phyloP scores from a whole-genome alignment of 2,888 invertebrate species.

The Taenaris catops region DNA sequence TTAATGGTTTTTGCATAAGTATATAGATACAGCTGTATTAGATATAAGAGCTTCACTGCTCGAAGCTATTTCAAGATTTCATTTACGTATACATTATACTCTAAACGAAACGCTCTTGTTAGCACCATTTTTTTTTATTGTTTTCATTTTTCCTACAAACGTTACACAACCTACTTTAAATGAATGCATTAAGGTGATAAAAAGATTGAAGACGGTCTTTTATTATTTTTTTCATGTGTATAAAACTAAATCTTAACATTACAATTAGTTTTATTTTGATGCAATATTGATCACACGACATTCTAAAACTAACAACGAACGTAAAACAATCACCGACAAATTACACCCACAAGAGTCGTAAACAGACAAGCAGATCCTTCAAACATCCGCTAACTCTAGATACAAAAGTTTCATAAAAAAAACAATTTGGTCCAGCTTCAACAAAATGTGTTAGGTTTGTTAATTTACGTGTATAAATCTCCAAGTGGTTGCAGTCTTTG shows the following conservation, averaged over 20 bases:
- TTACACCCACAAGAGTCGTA: conserved; percentile 9
- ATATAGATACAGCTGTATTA: conserved; percentile 64
- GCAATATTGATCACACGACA: conserved; percentile 46
- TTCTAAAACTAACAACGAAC: conserved; percentile 46
- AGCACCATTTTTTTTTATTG: conserved; percentile 73
- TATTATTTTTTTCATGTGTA: conserved; percentile 39
- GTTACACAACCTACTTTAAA: conserved; percentile 67
- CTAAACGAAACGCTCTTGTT: conserved; percentile 70
- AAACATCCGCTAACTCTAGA: too few relatives aligned
- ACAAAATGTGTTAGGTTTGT: conserved; percentile 41
- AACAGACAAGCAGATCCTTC: conserved; percentile 7
- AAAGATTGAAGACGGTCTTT: conserved; percentile 60
- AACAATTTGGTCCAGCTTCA: conserved; percentile 71
- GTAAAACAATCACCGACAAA: conserved; percentile 36
- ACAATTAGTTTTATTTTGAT: conserved; percentile 46
- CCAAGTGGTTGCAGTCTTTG: conserved; percentile 71
- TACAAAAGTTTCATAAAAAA: too few relatives aligned
- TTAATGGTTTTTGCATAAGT: conserved; percentile 70
- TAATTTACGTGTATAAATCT: too few relatives aligned
- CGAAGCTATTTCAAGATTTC: too few relatives aligned
- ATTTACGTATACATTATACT: conserved; percentile 32
- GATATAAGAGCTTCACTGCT: too few relatives aligned
- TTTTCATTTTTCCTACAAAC: conserved; percentile 53
- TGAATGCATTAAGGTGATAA: conserved; percentile 58
- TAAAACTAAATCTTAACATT: conserved; percentile 37